phyloP scores from a whole-genome alignment of 2,888 invertebrate genomes.

The Gisinianus flammeolus region DNA sequence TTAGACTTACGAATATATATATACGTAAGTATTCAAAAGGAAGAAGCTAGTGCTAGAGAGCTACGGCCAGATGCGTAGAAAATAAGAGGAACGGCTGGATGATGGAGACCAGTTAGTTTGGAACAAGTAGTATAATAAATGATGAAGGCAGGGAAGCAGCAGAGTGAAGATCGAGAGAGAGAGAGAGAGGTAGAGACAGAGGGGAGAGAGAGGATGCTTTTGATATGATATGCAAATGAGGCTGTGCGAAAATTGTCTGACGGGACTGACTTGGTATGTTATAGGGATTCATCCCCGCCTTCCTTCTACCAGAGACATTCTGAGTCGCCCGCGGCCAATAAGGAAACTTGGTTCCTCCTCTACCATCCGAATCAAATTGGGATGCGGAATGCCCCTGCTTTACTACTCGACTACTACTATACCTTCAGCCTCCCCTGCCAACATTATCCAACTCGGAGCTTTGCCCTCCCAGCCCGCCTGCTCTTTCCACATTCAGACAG shows the following conservation, averaged over 20 bases:
- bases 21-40: neutral
- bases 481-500: slow-evolving; percentile 42
- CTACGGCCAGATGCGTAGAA: slow-evolving; percentile 5
- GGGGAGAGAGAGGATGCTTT: slow-evolving; percentile 28
- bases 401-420: slow-evolving; percentile 27
- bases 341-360: slow-evolving; percentile 52
- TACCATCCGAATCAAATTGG: slow-evolving; percentile 52
- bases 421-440: slow-evolving; percentile 30
- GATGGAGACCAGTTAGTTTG: slow-evolving; percentile 11
- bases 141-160: slow-evolving; percentile 19
- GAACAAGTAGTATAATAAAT: slow-evolving; percentile 11
- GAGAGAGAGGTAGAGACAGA: slow-evolving; percentile 7
- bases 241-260: slow-evolving; percentile 51
- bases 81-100: slow-evolving; percentile 15
- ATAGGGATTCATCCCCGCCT: slow-evolving; percentile 42
- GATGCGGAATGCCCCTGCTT: slow-evolving; percentile 48
- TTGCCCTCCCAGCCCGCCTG: slow-evolving; percentile 44
- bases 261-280: slow-evolving; percentile 41
- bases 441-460: slow-evolving; percentile 41
- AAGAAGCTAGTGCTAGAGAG: neutral
- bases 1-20: slow-evolving; percentile 1
- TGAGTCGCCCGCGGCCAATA: slow-evolving; percentile 49
- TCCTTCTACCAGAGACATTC: slow-evolving; percentile 48
- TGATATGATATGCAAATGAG: slow-evolving; percentile 52
- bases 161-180: slow-evolving; percentile 10